Conservation (phyloP, 2,113 vertebrate species). For the Ctenomys sociabilis region DNA sequence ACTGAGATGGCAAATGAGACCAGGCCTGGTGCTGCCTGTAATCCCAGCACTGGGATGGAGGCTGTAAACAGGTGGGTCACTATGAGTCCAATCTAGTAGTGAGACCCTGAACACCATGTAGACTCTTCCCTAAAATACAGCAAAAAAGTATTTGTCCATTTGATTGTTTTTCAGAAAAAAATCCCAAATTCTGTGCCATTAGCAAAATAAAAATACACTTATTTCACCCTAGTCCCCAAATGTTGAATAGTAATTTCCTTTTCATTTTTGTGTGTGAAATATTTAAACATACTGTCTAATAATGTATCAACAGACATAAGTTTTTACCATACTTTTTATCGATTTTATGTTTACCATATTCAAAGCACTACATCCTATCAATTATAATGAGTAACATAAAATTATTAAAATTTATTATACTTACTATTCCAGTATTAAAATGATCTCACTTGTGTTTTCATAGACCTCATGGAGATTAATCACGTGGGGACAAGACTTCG, state of each 20-base stretch:
- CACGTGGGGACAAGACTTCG: constrained; percentile 90
- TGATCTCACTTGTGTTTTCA: constrained; percentile 94
- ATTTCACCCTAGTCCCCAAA: neutral
- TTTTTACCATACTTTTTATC: constrained; percentile 36
- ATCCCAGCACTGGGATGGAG: too few species aligned
- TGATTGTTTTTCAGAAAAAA: constrained; percentile 7
- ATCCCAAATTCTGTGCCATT: neutral
- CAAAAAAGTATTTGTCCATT: neutral
- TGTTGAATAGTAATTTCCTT: neutral
- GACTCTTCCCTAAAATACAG: too few species aligned
- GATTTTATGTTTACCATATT: constrained; percentile 22
- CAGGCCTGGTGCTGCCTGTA: too few species aligned
- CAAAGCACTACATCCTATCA: neutral
- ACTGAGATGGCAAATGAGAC: too few species aligned
- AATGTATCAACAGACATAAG: constrained; percentile 41
- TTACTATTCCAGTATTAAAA: constrained; percentile 97
- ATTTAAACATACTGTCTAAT: neutral
- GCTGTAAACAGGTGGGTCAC: too few species aligned
- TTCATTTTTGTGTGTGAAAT: neutral
- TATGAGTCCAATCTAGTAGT: too few species aligned
- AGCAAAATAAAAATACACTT: constrained; percentile 1
- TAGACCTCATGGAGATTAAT: constrained; percentile 95
- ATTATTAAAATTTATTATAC: constrained; percentile 77
- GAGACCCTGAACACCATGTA: too few species aligned
- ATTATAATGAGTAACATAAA: constrained; percentile 12